Evolutionary conservation across 2,797 vertebrate species (phyloP).

Genomic region (Centroberyx gerrardi): DNA sequence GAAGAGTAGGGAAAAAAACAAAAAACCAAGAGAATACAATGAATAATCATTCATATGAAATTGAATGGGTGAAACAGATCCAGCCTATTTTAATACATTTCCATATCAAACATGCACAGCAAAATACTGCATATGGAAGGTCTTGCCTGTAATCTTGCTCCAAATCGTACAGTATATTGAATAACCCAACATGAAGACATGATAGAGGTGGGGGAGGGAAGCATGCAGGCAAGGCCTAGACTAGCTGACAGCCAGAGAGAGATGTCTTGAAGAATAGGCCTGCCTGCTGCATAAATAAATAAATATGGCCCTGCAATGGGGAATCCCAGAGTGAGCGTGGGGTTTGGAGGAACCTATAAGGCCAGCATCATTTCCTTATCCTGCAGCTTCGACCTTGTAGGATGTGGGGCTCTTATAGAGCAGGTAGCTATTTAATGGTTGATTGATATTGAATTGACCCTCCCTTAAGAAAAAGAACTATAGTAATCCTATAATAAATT

Average conservation of each 20-base stretch:
- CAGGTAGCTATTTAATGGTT: conserved; percentile 1
- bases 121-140: neutral
- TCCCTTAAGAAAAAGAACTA: too few relatives aligned
- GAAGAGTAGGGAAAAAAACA: neutral
- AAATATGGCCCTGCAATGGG: conserved; percentile 59
- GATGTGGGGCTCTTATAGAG: conserved; percentile 12
- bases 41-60: neutral
- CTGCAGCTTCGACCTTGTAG: conserved; percentile 72
- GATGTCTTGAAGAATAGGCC: conserved; percentile 30
- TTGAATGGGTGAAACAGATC: too few relatives aligned
- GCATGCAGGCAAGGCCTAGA: neutral
- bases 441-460: neutral
- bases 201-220: conserved; percentile 11
- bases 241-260: conserved; percentile 30
- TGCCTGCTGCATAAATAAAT: conserved; percentile 73
- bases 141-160: neutral
- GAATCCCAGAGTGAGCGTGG: conserved; percentile 43
- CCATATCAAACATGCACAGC: neutral
- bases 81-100: neutral
- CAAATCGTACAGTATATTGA: conserved; percentile 10
- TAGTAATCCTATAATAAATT: too few relatives aligned
- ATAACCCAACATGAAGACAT: conserved; percentile 15
- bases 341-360: conserved; percentile 23
- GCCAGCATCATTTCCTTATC: conserved; percentile 51
- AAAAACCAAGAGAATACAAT: neutral